Percentiles rank a stretch among this genome's conserved stretches.
Evolutionary conservation across 2,888 invertebrate genomes (phyloP).

Genomic region (Ryuthela nishihirai): DNA sequence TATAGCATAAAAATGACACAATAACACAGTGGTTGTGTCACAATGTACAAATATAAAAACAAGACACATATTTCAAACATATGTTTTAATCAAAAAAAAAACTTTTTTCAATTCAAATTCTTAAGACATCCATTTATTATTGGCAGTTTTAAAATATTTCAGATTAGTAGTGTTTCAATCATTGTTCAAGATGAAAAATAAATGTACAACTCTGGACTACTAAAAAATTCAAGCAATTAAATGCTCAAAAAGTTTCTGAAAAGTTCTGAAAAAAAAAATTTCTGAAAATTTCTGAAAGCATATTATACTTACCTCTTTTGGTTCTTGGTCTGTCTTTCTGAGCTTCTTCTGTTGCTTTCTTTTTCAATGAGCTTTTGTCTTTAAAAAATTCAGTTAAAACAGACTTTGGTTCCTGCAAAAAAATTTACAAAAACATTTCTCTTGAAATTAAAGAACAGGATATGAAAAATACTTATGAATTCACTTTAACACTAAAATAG

Average conservation of each 20-base stretch:
- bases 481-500: too few species aligned
- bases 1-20: too few species aligned
- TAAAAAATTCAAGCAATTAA: too few species aligned
- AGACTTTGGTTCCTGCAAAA: slow-evolving; percentile 34
- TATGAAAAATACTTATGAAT: background rate
- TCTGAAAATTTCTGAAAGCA: too few species aligned
- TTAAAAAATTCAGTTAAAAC: slow-evolving; percentile 36
- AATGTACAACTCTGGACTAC: too few species aligned
- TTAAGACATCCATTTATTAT: background rate
- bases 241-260: too few species aligned
- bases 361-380: slow-evolving; percentile 21
- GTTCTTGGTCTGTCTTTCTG: slow-evolving; percentile 2
- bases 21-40: too few species aligned
- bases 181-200: too few species aligned
- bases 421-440: background rate
- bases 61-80: background rate
- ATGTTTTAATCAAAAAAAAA: background rate
- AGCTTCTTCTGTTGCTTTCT: slow-evolving; percentile 25
- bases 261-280: too few species aligned
- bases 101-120: background rate
- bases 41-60: background rate
- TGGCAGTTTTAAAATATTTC: too few species aligned
- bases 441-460: background rate
- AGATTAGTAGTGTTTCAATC: too few species aligned
- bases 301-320: slow-evolving; percentile 1